Percentiles rank a stretch among this genome's conserved stretches.
Evolutionary conservation across 2,113 vertebrate species (phyloP).

Genomic region (Gobiocypris rarus): DNA sequence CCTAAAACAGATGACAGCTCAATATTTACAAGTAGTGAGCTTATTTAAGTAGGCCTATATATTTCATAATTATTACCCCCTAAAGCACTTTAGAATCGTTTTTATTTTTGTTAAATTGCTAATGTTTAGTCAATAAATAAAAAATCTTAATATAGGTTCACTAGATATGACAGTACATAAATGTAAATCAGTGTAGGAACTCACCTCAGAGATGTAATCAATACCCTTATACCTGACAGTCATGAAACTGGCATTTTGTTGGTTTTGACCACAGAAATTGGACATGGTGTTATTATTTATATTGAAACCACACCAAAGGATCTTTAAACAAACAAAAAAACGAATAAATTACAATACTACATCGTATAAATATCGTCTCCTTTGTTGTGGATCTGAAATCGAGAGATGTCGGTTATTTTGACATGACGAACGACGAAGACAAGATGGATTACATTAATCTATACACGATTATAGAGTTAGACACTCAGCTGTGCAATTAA

Average conservation of each 20-base stretch:
- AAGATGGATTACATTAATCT: background rate
- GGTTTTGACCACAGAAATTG: slow-evolving; percentile 42
- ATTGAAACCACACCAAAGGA: background rate
- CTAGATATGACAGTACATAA: no score
- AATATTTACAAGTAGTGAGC: background rate
- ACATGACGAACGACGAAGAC: background rate
- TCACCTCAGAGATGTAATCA: slow-evolving; percentile 76
- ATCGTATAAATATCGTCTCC: background rate
- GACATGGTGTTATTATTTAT: background rate
- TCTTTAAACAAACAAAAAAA: background rate
- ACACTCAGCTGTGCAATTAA: background rate
- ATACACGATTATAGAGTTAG: background rate
- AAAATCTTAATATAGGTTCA: no score
- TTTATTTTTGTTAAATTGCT: no score
- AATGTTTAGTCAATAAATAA: no score
- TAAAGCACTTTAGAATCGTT: background rate
- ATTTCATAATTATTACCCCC: background rate
- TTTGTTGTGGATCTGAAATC: background rate
- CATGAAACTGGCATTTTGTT: slow-evolving; percentile 57
- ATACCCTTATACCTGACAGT: slow-evolving; percentile 67
- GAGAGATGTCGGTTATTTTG: background rate
- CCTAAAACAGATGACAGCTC: slow-evolving; percentile 55
- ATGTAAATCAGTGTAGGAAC: background rate
- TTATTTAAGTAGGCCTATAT: background rate
- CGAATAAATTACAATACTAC: background rate